Base-by-base conservation (phyloP, 2,113 vertebrate genomes). In the Misgurnus mizolepis region DNA sequence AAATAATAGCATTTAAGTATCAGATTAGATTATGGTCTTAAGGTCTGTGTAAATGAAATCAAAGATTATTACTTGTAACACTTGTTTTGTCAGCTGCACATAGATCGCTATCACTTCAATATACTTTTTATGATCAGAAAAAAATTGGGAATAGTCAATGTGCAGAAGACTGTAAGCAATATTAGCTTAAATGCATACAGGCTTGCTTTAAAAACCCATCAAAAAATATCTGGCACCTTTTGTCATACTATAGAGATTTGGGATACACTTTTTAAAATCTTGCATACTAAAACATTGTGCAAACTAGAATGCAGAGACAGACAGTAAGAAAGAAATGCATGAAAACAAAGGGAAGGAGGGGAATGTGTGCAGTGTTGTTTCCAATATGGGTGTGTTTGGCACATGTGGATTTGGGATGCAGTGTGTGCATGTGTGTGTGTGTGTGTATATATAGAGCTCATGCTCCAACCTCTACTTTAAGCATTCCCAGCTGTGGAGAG, bases 401-500 rank as follows among this genome's bases (percentile, higher is more conserved):
- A 85, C 86, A 87, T 71, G 85, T 85, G 80, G 66, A 88, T 90
- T 90, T 88, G 86, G 89, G 88, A 90, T 89, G 82, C 90, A 88
- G 84, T 75, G 77, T 89, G 87, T 85, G 87, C 78, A 86, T 79
- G 79, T 34, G 61, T 88, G 68, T 81, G 82, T 79, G 82, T 87
- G 81, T 88, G 81, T 68, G 64, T 88, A 76, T 34, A 58, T 88
- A 65, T 80, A 85, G 87, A 86, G 87, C 79, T 81, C 86, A 89
- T 79, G 70, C 90, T 90, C 88, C 82, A 84, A 88, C 81, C 86
- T 86, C 85, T 84, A 83, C 84, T 84, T 86, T 93, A 93, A 94
- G 88, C 91, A 89, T 89, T 89, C 91, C 91, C 93, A 93, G 93
- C 92, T 93, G 93, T 88, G 86, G 39, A 65, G 22, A 69, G 62